Evolutionary conservation across 2,113 vertebrate species (phyloP), one percentile per base, ranked within the genome.

Genomic region (Urocitellus parryii): DNA sequence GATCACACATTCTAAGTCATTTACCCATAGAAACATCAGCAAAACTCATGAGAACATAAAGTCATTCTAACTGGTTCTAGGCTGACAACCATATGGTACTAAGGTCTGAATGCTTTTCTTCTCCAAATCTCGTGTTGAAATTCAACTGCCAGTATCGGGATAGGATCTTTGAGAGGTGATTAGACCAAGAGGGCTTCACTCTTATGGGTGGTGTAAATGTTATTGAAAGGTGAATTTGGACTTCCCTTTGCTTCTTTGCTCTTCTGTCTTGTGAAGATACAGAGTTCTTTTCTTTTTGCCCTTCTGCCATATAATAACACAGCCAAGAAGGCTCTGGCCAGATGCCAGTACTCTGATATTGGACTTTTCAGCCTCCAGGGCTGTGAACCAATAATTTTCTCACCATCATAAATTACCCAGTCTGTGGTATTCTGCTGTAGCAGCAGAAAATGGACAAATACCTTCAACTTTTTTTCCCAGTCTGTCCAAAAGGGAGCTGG

Each of bases 401-500:
- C 22, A 67, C 74, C 9, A 56, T 45, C n/a, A 34, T 67, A n/a
- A 86, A 29, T 53, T n/a, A 65, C n/a, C 53, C 39, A 61, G 65
- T 39, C 45, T 79, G 24, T 73, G 74, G 18, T n/a, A 34, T 42
- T 90, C 58, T 78, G 34, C 32, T 34, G 7, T n/a, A 42, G 53
- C 2, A 78, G 34, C 27, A 80, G 42, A 73, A 51, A 86, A 56
- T 13, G 7, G 58, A 68, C 24, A 85, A 4, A 20, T 79, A 81
- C 17, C 22, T 82, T 96, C 34, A 93, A 53, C 53, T 67, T 83
- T 67, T 42, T 56, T 81, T 72, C 67, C 42, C 11, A 94, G 65
- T 51, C 93, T 76, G 42, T 83, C 45, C 61, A 81, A 94, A 93
- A 96, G 53, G 85, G 42, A 96, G 51, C 22, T 79, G 24, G 20